These are phyloP conservation scores for Penaeus vannamei DNA, from an alignment of 1,140 invertebrate species.

Conservation along the genomic window DNA sequence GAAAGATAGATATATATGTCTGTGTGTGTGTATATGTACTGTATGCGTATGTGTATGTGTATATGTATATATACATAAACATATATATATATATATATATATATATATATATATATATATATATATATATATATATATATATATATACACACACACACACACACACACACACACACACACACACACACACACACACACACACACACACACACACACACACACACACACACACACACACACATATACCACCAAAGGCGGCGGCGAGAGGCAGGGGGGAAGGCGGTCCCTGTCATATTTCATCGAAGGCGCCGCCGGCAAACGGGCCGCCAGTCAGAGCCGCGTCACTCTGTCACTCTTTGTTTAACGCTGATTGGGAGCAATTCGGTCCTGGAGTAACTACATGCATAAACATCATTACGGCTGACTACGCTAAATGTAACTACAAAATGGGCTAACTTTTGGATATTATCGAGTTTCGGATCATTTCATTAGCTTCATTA, in stretches of 20 bases:
- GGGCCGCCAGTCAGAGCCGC: slow-evolving; percentile 45
- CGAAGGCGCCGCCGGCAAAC: slow-evolving; percentile 38
- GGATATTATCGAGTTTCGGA: too few relatives aligned
- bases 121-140: background rate
- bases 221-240: background rate
- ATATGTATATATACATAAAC: background rate
- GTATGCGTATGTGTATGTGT: too few relatives aligned
- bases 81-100: too few relatives aligned
- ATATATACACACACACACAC: slow-evolving; percentile 16
- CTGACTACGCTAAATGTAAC: slow-evolving; percentile 18
- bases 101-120: background rate
- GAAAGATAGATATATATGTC: too few relatives aligned
- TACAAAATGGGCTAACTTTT: slow-evolving; percentile 1
- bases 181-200: background rate
- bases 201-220: slow-evolving; percentile 19
- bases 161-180: slow-evolving; percentile 20
- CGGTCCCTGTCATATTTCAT: slow-evolving; percentile 56
- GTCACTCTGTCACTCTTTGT: slow-evolving; percentile 56
- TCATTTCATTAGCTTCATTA: too few relatives aligned
- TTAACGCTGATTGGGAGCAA: slow-evolving; percentile 58
- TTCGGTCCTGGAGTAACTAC: slow-evolving; percentile 41
- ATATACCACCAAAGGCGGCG: background rate
- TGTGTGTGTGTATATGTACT: too few relatives aligned
- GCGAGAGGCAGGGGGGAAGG: background rate
- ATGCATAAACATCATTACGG: slow-evolving; percentile 35